Conservation (phyloP, 2,797 vertebrate species). For the Propithecus deckenii region DNA sequence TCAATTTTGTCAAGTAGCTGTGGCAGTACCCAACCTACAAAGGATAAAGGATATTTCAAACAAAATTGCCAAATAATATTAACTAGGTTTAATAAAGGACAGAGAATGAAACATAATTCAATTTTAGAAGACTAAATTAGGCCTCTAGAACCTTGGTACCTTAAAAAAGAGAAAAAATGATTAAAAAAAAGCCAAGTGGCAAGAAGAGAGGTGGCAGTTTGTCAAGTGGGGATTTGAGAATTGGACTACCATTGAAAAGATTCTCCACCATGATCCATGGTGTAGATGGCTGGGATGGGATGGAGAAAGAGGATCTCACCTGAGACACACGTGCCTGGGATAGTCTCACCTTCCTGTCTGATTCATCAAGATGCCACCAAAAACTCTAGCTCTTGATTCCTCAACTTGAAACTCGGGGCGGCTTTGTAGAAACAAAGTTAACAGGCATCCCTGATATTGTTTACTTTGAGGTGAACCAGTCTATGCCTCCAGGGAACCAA, state of each 20-base stretch:
- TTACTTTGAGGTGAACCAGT: not conserved
- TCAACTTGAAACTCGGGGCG: not conserved
- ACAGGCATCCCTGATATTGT: not conserved
- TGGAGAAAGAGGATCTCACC: not conserved
- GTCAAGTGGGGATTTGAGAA: not conserved
- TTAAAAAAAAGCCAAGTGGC: not conserved
- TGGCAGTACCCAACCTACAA: not conserved
- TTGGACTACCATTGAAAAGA: not conserved
- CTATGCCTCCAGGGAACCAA: not conserved
- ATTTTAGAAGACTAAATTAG: conserved; percentile 3
- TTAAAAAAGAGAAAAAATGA: not conserved
- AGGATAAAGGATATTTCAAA: not conserved
- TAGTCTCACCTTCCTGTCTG: not conserved
- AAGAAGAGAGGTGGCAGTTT: not conserved
- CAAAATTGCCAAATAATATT: not conserved
- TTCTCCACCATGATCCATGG: not conserved
- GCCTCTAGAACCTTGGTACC: not conserved
- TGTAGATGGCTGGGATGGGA: no score
- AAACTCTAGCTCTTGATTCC: not conserved
- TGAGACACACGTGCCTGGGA: not conserved
- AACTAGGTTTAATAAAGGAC: not conserved
- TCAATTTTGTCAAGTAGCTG: not conserved
- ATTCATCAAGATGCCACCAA: not conserved
- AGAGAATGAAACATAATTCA: not conserved
- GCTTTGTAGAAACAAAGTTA: not conserved